Percentiles rank a stretch among this genome's conserved stretches.
phyloP scores from a whole-genome alignment of 2,888 invertebrate species.

The Pocota personata region DNA sequence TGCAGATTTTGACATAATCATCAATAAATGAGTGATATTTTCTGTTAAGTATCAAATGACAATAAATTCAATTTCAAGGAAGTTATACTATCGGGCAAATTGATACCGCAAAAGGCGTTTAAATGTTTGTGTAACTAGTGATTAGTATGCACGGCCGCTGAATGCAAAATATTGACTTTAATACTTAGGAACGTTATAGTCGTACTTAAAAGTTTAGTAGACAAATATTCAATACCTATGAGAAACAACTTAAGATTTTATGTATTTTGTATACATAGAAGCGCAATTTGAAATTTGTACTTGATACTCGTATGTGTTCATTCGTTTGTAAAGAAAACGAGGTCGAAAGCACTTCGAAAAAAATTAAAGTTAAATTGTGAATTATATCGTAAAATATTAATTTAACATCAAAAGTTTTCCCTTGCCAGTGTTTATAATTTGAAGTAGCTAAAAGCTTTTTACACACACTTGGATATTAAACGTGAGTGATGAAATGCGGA shows the following conservation, averaged over 20 bases:
- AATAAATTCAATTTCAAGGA: background rate
- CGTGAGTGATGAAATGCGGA: background rate
- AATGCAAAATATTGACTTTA: background rate
- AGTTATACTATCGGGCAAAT: background rate
- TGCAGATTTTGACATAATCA: slow-evolving; percentile 79
- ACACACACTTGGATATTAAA: background rate
- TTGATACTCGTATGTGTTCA: background rate
- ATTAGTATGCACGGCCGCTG: background rate
- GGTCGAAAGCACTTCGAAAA: background rate
- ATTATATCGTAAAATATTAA: background rate
- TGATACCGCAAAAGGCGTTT: background rate
- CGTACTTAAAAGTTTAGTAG: background rate
- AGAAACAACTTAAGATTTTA: background rate
- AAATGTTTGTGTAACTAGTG: background rate
- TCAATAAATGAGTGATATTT: slow-evolving; percentile 1
- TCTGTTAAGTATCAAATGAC: background rate
- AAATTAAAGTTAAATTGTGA: background rate
- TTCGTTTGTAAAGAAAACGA: background rate
- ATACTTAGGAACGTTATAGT: background rate
- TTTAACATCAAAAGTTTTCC: background rate
- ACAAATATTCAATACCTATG: background rate
- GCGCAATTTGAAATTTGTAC: background rate
- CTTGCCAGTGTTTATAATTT: background rate
- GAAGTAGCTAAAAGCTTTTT: background rate
- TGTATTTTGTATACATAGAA: background rate